Conservation (phyloP, 2,888 invertebrate genomes). For the Chloroclysta siterata region DNA sequence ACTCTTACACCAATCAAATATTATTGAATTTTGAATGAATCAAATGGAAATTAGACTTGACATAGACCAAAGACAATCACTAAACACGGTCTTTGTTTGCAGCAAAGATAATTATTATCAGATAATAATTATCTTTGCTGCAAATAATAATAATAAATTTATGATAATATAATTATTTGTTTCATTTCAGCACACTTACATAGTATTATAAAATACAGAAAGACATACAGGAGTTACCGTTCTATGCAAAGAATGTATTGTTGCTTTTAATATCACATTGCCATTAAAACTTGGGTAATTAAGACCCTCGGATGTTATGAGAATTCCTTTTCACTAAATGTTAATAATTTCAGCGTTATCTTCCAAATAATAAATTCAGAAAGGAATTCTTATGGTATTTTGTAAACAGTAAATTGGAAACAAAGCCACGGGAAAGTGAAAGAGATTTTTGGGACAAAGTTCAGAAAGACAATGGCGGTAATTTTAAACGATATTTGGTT, state of each 20-base stretch:
- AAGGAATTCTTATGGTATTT: not conserved
- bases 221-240: slow-evolving; percentile 12
- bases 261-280: not conserved
- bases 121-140: too few relatives aligned
- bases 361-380: slow-evolving; percentile 10
- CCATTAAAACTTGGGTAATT: slow-evolving; percentile 41
- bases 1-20: too few relatives aligned
- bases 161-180: too few relatives aligned
- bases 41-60: too few relatives aligned
- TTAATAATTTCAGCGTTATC: slow-evolving; percentile 12
- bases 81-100: too few relatives aligned
- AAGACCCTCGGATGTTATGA: slow-evolving; percentile 31
- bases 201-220: too few relatives aligned
- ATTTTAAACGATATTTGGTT: not conserved
- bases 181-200: too few relatives aligned
- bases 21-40: too few relatives aligned
- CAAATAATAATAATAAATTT: too few relatives aligned
- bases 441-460: not conserved
- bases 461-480: not conserved
- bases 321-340: slow-evolving; percentile 34
- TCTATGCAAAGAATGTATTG: slow-evolving; percentile 1
- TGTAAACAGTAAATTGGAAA: not conserved
- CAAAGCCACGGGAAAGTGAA: not conserved
- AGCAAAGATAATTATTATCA: too few relatives aligned
- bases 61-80: too few relatives aligned